Conservation (phyloP, 2,888 invertebrate genomes). For the Protodeltote pygarga region DNA sequence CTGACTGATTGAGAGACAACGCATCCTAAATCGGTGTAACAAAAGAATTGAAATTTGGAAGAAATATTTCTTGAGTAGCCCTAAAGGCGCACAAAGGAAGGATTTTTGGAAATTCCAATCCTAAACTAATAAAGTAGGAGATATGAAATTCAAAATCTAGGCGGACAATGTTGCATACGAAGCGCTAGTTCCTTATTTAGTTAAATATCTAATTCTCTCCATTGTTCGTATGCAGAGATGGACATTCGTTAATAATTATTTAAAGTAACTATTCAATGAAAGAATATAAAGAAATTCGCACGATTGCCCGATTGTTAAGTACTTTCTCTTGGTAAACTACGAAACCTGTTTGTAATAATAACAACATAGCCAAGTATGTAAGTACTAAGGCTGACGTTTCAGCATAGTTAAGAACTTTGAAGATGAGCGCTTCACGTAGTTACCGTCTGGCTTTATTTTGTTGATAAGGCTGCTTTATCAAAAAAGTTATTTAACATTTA, state of each 20-base stretch:
- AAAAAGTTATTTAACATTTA: background rate
- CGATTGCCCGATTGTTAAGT: conserved; percentile 31
- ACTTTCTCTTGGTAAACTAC: conserved; percentile 46
- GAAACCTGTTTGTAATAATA: conserved; percentile 46
- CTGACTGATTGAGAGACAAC: too few relatives aligned
- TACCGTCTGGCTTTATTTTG: conserved; percentile 3
- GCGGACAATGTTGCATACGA: too few relatives aligned
- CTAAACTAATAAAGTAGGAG: too few relatives aligned
- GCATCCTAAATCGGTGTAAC: too few relatives aligned
- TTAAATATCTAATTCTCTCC: background rate
- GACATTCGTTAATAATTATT: too few relatives aligned
- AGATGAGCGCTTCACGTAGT: conserved; percentile 12
- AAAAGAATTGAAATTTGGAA: too few relatives aligned
- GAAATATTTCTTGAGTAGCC: too few relatives aligned
- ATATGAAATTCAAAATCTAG: too few relatives aligned
- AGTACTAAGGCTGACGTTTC: conserved; percentile 24
- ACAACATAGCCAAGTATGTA: conserved; percentile 35
- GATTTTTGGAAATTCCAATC: too few relatives aligned
- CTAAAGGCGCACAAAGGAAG: too few relatives aligned
- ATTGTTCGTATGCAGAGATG: too few relatives aligned
- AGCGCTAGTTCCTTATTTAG: too few relatives aligned
- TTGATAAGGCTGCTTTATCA: conserved; percentile 9
- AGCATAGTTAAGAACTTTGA: conserved; percentile 17
- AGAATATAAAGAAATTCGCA: conserved; percentile 28
- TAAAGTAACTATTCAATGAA: conserved; percentile 20